Base-by-base conservation (phyloP, 2,888 invertebrate genomes). In the Lissonota sp. region DNA sequence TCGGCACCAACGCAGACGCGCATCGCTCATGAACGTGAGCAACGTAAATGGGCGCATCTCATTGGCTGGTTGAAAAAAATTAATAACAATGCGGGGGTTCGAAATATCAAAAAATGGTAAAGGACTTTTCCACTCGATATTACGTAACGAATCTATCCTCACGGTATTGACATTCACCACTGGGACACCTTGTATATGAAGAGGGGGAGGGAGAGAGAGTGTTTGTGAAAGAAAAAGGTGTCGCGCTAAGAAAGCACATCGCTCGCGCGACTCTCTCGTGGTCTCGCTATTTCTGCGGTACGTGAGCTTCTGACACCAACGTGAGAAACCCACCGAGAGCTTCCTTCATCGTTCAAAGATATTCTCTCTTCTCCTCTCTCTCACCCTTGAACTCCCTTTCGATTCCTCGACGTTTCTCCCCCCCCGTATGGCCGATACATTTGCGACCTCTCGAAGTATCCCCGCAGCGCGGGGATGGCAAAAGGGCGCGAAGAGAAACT, bases 191-290 rank as follows among this genome's bases (percentile, higher is more conserved):
- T 26, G 26, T 26, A 26, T 26, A 3, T 26, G 53, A 53, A 14
- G 16, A 51, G 64, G 7, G 46, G n/a, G 64, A 51, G 53, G 14
- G 39, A 14, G 39, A 58, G 12, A 63, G 42, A 51, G 57, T 10
- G 57, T n/a, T n/a, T n/a, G n/a, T 44, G 64, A 69, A 12, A 49
- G 63, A 74, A 12, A 44, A 58, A 5, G 67, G 70, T 49, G 51
- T 14, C 76, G 69, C 39, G 76, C 60, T 78, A 77, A 77, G 77
- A 80, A 77, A 77, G 64, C 77, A 76, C 69, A 70, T n/a, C 69
- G 42, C 10, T 66, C 40, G 39, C 73, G 73, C 26, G 26, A 26
- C 26, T 26, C 26, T 26, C 26, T 26, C 26, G 26, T 26, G 26
- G 26, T 26, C 26, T 26, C 26, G 26, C 73, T 81, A 81, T 81